Conservation (phyloP, 2,888 invertebrate genomes). For the Ectemnius cavifrons region DNA sequence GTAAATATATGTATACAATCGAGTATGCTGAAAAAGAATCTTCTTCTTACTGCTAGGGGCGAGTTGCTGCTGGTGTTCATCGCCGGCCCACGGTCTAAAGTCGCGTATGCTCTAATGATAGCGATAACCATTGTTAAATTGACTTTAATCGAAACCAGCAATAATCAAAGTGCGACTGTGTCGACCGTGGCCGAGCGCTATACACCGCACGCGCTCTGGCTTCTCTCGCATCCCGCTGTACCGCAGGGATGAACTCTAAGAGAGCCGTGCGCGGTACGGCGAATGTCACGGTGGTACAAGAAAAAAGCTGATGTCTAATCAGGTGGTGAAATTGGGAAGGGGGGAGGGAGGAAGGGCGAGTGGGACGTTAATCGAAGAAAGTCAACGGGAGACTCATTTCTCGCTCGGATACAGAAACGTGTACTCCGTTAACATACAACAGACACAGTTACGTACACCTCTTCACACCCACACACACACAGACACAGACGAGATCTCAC, state of each 20-base stretch:
- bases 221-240: not conserved
- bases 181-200: conserved; percentile 24
- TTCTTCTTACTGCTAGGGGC: too few species aligned
- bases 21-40: not conserved
- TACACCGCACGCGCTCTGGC: not conserved
- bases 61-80: conserved; percentile 17
- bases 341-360: too few species aligned
- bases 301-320: too few species aligned
- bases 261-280: not conserved
- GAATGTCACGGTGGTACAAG: too few species aligned
- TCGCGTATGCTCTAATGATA: conserved; percentile 39
- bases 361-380: not conserved
- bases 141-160: conserved; percentile 56
- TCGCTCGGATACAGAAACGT: not conserved
- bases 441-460: not conserved
- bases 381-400: not conserved
- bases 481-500: conserved; percentile 2
- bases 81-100: conserved; percentile 29
- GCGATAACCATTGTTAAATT: conserved; percentile 49
- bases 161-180: conserved; percentile 46
- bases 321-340: too few species aligned
- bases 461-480: too few species aligned
- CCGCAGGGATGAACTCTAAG: not conserved
- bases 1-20: not conserved
- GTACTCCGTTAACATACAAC: not conserved